A percentile compares a stretch with the other conserved stretches of the same genome.
phyloP scores from a whole-genome alignment of 2,888 invertebrate genomes.

The Oscheius myriophilus region DNA sequence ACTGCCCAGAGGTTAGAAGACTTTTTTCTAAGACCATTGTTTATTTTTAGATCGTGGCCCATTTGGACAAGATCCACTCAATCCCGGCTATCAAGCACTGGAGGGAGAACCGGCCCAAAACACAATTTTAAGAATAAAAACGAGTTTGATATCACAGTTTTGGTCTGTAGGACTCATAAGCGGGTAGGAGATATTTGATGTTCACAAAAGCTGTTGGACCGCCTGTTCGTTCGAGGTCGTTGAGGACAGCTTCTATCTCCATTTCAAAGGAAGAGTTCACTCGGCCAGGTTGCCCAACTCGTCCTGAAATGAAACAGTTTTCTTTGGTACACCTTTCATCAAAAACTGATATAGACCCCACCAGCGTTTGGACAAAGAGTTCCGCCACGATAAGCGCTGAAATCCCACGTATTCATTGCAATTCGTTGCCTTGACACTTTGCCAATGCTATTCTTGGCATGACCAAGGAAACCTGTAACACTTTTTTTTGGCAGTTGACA shows the following conservation, averaged over 20 bases:
- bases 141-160: constrained; percentile 1
- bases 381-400: no score
- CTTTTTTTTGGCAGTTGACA: no score
- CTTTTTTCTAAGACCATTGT: no score
- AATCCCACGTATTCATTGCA: no score
- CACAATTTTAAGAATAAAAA: neutral
- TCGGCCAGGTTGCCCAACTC: constrained; percentile 40
- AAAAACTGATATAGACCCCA: no score
- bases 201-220: constrained; percentile 96
- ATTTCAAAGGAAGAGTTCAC: constrained; percentile 41
- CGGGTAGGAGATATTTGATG: constrained; percentile 96
- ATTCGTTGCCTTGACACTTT: no score
- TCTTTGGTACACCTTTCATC: no score
- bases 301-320: constrained; percentile 29
- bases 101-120: constrained; percentile 58
- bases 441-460: no score
- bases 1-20: constrained; percentile 40
- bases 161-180: constrained; percentile 84
- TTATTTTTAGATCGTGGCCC: constrained; percentile 25
- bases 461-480: no score
- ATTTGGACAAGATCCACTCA: constrained; percentile 59
- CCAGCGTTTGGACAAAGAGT: no score
- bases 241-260: constrained; percentile 76
- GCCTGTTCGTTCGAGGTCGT: constrained; percentile 88
- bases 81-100: constrained; percentile 58